Percentiles rank a stretch among this genome's conserved stretches.
Conservation (phyloP, 1,140 invertebrate species). For the Drosophila busckii region DNA sequence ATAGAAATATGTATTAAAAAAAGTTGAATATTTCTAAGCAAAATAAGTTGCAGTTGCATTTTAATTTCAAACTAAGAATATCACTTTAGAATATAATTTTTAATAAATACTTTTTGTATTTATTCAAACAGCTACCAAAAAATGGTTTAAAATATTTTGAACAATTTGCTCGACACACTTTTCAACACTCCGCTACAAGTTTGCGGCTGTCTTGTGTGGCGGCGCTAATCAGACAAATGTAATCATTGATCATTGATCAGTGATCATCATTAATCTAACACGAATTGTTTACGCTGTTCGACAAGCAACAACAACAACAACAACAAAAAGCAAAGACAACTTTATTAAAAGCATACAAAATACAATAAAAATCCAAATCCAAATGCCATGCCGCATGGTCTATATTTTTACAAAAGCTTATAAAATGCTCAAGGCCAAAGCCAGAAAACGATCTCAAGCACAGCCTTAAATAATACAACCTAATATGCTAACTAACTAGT, state of each 20-base stretch:
- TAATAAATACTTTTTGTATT: no score
- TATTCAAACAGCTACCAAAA: no score
- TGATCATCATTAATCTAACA: conserved; percentile 4
- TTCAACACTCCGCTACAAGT: no score
- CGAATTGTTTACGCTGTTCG: neutral
- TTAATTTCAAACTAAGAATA: no score
- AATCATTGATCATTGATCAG: conserved; percentile 38
- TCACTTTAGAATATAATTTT: no score
- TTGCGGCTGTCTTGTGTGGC: no score
- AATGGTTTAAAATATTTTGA: no score
- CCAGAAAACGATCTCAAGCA: conserved; percentile 8
- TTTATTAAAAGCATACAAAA: conserved; percentile 45
- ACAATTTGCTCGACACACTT: no score
- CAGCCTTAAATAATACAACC: conserved; percentile 38
- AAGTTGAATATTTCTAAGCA: no score
- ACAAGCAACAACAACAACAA: neutral
- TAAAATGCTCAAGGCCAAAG: conserved; percentile 53
- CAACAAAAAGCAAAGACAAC: conserved; percentile 23
- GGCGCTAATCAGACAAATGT: conserved; percentile 8
- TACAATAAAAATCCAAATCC: neutral
- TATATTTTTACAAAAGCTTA: conserved; percentile 46
- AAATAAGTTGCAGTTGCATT: no score
- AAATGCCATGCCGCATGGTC: conserved; percentile 26
- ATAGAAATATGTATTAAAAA: no score
- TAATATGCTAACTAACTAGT: conserved; percentile 68